A percentile compares a stretch with the other conserved stretches of the same genome.
phyloP scores from a whole-genome alignment of 2,797 vertebrate genomes.

The Emydoidea blandingii region DNA sequence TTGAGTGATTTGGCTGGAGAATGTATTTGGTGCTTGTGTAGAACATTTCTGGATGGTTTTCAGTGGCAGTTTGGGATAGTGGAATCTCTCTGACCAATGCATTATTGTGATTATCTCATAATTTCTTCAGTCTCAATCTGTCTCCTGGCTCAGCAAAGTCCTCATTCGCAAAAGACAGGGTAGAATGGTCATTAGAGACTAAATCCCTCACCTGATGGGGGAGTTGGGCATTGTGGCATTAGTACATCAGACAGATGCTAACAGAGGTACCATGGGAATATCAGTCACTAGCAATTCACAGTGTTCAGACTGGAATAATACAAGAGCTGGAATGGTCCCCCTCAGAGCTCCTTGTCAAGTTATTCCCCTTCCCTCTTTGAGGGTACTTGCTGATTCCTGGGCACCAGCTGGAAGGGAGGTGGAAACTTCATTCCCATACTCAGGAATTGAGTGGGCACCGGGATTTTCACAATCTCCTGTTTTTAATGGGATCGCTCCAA shows the following conservation, averaged over 20 bases:
- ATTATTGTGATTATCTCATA: slow-evolving; percentile 61
- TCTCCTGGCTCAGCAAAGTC: slow-evolving; percentile 44
- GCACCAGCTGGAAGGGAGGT: too few species aligned
- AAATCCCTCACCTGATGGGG: slow-evolving; percentile 47
- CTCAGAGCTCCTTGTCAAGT: too few species aligned
- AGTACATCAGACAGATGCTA: slow-evolving; percentile 47
- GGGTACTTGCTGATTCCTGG: too few species aligned
- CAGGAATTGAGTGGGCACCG: too few species aligned
- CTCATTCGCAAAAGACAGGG: slow-evolving; percentile 66
- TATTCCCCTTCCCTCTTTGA: too few species aligned
- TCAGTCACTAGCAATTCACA: too few species aligned
- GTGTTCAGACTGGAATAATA: too few species aligned
- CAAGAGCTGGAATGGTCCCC: too few species aligned
- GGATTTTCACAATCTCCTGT: too few species aligned
- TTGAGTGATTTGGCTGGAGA: background rate
- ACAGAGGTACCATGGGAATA: background rate
- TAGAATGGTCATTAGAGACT: slow-evolving; percentile 23
- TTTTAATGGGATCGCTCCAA: too few species aligned
- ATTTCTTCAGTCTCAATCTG: slow-evolving; percentile 25
- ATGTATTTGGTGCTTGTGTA: background rate
- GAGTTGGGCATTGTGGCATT: slow-evolving; percentile 43
- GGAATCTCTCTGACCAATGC: slow-evolving; percentile 33
- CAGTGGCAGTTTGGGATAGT: slow-evolving; percentile 28
- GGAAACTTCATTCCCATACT: too few species aligned
- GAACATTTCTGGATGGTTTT: background rate